Percentiles rank a stretch among this genome's conserved stretches.
phyloP scores from a whole-genome alignment of 2,888 invertebrate species.

The Lobophora halterata region DNA sequence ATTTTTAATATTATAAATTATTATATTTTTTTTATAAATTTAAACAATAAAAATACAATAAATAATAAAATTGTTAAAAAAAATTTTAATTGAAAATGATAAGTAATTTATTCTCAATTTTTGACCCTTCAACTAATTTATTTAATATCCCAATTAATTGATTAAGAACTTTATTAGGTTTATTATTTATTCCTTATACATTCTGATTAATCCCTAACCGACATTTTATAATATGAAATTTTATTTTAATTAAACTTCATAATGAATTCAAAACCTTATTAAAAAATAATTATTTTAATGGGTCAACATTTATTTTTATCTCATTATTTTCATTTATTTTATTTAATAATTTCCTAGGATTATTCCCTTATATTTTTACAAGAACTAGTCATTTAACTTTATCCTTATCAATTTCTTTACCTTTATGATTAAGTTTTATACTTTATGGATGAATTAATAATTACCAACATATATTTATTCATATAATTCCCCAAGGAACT shows the following conservation, averaged over 20 bases:
- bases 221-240: slow-evolving; percentile 69
- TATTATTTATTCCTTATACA: slow-evolving; percentile 73
- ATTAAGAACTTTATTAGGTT: slow-evolving; percentile 76
- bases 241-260: slow-evolving; percentile 66
- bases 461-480: slow-evolving; percentile 83
- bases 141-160: slow-evolving; percentile 80
- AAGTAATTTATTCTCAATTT: slow-evolving; percentile 84
- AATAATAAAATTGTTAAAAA: slow-evolving; percentile 41
- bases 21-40: slow-evolving; percentile 59
- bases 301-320: slow-evolving; percentile 79
- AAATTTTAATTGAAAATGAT: slow-evolving; percentile 81
- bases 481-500: slow-evolving; percentile 85
- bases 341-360: slow-evolving; percentile 85
- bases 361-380: slow-evolving; percentile 87
- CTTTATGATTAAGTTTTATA: slow-evolving; percentile 84
- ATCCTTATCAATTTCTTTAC: slow-evolving; percentile 80
- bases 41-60: slow-evolving; percentile 42
- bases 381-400: slow-evolving; percentile 83
- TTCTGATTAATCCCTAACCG: slow-evolving; percentile 81
- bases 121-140: slow-evolving; percentile 82
- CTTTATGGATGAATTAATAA: slow-evolving; percentile 83
- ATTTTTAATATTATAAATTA: slow-evolving; percentile 78
- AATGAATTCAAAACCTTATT: slow-evolving; percentile 82
- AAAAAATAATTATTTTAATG: slow-evolving; percentile 62
- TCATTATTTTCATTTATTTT: slow-evolving; percentile 81